Percentiles rank a stretch among this genome's conserved stretches.
Conservation (phyloP, 1,140 invertebrate species). For the Arctopsyche grandis region DNA sequence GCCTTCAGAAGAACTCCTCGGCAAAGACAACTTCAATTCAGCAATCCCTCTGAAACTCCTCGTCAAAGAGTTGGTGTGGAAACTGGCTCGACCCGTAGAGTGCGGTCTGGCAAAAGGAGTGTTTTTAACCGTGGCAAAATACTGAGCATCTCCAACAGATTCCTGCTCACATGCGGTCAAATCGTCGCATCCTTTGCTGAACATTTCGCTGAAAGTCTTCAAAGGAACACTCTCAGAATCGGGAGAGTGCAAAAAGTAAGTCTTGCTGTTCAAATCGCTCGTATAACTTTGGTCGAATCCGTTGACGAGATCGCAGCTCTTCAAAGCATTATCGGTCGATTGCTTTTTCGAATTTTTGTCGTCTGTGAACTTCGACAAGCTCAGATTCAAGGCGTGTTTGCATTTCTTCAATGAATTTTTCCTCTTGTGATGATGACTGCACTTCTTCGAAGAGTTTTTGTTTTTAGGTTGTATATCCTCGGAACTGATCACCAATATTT, state of each 20-base stretch:
- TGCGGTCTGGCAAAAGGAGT: constrained; percentile 55
- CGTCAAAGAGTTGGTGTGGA: constrained; percentile 57
- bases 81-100: constrained; percentile 45
- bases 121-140: constrained; percentile 63
- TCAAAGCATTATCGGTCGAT: constrained; percentile 41
- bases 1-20: constrained; percentile 65
- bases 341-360: constrained; percentile 38
- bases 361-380: constrained; percentile 48
- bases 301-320: constrained; percentile 49
- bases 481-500: constrained; percentile 65
- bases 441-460: constrained; percentile 29
- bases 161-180: constrained; percentile 52
- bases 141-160: constrained; percentile 58
- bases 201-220: constrained; percentile 60
- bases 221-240: constrained; percentile 61
- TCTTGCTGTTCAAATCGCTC: constrained; percentile 56
- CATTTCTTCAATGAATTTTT: constrained; percentile 53
- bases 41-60: constrained; percentile 63
- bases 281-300: constrained; percentile 58
- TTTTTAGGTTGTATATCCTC: constrained; percentile 62
- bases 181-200: constrained; percentile 56
- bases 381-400: constrained; percentile 53
- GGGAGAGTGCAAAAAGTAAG: constrained; percentile 52
- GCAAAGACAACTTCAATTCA: constrained; percentile 60
- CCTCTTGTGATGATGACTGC: constrained; percentile 51